Evolutionary conservation across 2,113 vertebrate genomes (phyloP), one percentile per base, ranked within the genome.

Genomic region (Poeciliopsis occidentalis): DNA sequence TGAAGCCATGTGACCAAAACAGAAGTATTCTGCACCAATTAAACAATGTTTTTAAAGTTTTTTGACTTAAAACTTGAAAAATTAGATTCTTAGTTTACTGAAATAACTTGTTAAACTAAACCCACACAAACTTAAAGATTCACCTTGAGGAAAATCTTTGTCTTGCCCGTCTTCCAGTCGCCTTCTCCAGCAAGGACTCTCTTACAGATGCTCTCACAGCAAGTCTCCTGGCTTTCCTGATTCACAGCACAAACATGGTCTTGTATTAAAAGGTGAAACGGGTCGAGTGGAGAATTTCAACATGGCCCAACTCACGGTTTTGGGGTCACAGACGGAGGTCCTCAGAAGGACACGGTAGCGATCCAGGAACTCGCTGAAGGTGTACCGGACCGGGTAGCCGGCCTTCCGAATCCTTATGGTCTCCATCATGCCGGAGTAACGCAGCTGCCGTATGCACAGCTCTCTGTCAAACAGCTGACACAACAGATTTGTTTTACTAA

Each of bases 371-470:
- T 98, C 96, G 0, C 92, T 77, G 57, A 98, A 99, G 0, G 88
- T 95, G 92, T 98, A 97, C 34, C 98, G 96, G 8, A 99, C 86
- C 0, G 98, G 97, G 83, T 96, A 99, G 4, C 98, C 98, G 0
- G 96, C 89, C 81, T 96, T 97, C 67, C 98, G 94, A 91, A 99
- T 98, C 60, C 77, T 91, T 78, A 99, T 97, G 0, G 98, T 99
- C 92, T 99, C 97, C 96, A 98, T 95, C 97, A 99, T 98, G 29
- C 98, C 97, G 0, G 97, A 99, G 79, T 98, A 99, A 0, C 96
- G 94, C 68, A 99, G 95, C 88, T 99, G 98, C 34, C 92, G 95
- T n/a, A 97, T 85, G 73, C 97, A 98, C 62, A 99, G 94, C 3
- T 96, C 96, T 61, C 98, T 93, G 90, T 99, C 94, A 5, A 99